These are phyloP conservation scores for Prunella strophiata DNA, from an alignment of 2,797 vertebrate genomes.

Conservation along the genomic window DNA sequence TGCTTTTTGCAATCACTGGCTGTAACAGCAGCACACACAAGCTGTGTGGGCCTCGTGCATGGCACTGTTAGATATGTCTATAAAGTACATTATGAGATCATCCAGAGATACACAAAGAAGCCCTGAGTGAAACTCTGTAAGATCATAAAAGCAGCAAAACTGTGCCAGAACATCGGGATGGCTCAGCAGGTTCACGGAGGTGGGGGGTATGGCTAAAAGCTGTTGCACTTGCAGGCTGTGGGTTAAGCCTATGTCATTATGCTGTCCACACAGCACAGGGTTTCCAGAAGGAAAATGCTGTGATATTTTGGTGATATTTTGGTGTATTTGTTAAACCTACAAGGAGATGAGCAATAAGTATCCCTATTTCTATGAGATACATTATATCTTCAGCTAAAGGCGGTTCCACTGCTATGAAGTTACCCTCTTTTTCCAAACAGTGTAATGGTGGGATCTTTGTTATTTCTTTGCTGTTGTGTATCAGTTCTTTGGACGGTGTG, in stretches of 20 bases:
- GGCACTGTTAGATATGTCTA: neutral
- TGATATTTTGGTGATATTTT: neutral
- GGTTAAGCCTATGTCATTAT: neutral
- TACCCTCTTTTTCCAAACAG: neutral
- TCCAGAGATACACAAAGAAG: neutral
- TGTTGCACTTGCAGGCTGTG: neutral
- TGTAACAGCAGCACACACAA: neutral
- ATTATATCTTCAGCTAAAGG: neutral
- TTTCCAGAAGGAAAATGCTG: neutral
- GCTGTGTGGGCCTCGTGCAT: neutral
- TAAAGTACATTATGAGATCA: neutral
- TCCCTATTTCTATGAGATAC: neutral
- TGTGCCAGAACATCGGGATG: rapidly evolving
- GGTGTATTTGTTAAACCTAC: neutral
- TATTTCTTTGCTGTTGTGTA: neutral
- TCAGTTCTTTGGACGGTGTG: slow-evolving; percentile 12
- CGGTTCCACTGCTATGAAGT: neutral
- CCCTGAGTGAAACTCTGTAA: neutral
- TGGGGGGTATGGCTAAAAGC: neutral
- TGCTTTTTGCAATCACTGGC: rapidly evolving
- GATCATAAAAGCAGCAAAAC: neutral
- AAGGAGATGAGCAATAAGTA: neutral
- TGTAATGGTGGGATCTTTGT: neutral
- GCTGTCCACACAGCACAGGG: rapidly evolving
- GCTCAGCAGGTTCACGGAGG: neutral